Conservation (phyloP, 2,113 vertebrate species). For the Promerops cafer region DNA sequence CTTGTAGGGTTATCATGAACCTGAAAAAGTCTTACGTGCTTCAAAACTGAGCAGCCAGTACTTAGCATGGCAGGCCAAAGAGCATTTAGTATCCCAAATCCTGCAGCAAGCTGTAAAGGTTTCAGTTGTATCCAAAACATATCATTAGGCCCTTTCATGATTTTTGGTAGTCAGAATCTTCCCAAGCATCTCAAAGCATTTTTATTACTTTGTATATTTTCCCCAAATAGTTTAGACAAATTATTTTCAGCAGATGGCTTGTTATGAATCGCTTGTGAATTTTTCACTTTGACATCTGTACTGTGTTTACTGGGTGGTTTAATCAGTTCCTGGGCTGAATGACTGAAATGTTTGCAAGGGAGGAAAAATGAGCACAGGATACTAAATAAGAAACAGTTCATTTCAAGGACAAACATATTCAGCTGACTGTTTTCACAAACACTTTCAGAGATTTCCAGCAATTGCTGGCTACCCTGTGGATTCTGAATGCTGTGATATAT, state of each 20-base stretch:
- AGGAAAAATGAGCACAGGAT: conserved; percentile 43
- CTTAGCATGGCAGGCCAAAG: not conserved
- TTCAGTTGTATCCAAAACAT: not conserved
- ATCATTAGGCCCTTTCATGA: not conserved
- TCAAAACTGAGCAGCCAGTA: not conserved
- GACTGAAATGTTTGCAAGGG: conserved; percentile 51
- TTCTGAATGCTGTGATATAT: not conserved
- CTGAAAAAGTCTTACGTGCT: rapidly evolving
- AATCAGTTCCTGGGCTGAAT: conserved; percentile 47
- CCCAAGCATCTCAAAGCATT: not conserved
- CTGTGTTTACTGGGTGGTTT: conserved; percentile 52
- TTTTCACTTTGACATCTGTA: conserved; percentile 63
- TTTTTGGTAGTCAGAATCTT: conserved; percentile 10
- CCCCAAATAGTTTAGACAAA: conserved; percentile 35
- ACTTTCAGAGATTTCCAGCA: not conserved
- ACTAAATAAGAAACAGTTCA: conserved; percentile 40
- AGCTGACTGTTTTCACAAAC: conserved; percentile 14
- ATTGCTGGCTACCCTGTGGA: not conserved
- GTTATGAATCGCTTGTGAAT: conserved; percentile 62
- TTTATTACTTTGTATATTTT: conserved; percentile 9
- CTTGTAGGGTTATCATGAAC: not conserved
- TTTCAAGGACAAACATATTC: conserved; percentile 50
- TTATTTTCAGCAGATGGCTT: conserved; percentile 61
- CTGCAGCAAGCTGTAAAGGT: not conserved
- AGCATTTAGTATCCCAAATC: not conserved